Percentiles rank a stretch among this genome's conserved stretches.
These are phyloP conservation scores for Drosophila bunnanda DNA, from an alignment of 2,888 invertebrate species.

Conservation along the genomic window DNA sequence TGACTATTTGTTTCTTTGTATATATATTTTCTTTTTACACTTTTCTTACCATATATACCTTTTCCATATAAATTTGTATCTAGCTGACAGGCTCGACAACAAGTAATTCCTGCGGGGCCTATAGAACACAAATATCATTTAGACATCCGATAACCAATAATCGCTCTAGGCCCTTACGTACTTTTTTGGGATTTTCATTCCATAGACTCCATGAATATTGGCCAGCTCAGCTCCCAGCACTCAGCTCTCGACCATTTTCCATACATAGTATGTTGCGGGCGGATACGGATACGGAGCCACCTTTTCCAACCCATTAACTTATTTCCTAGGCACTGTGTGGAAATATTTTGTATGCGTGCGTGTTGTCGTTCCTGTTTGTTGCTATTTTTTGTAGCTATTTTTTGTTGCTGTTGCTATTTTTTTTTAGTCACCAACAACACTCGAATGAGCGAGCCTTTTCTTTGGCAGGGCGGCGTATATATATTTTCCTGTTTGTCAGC, in stretches of 20 bases:
- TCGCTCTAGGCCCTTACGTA: slow-evolving; percentile 34
- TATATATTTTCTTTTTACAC: not conserved
- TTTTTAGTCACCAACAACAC: slow-evolving; percentile 13
- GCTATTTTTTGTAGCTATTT: slow-evolving; percentile 43
- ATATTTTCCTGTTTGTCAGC: slow-evolving; percentile 64
- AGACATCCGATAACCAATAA: slow-evolving; percentile 13
- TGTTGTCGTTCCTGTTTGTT: slow-evolving; percentile 41
- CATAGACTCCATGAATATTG: slow-evolving; percentile 3
- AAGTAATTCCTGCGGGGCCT: slow-evolving; percentile 1
- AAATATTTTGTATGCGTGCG: slow-evolving; percentile 72
- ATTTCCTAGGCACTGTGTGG: slow-evolving; percentile 29
- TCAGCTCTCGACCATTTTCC: not conserved
- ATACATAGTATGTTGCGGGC: slow-evolving; percentile 5
- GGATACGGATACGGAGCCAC: slow-evolving; percentile 17
- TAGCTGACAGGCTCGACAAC: not conserved
- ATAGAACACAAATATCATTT: slow-evolving; percentile 12
- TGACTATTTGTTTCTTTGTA: not conserved
- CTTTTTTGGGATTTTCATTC: slow-evolving; percentile 30
- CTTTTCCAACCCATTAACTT: slow-evolving; percentile 20
- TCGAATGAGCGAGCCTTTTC: slow-evolving; percentile 8
- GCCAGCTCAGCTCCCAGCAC: slow-evolving; percentile 16
- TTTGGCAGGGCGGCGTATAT: not conserved
- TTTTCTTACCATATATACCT: not conserved
- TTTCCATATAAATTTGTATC: not conserved
- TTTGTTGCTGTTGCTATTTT: slow-evolving; percentile 2